Base-by-base conservation (phyloP, 1,140 invertebrate species). In the Drosophila littoralis region DNA sequence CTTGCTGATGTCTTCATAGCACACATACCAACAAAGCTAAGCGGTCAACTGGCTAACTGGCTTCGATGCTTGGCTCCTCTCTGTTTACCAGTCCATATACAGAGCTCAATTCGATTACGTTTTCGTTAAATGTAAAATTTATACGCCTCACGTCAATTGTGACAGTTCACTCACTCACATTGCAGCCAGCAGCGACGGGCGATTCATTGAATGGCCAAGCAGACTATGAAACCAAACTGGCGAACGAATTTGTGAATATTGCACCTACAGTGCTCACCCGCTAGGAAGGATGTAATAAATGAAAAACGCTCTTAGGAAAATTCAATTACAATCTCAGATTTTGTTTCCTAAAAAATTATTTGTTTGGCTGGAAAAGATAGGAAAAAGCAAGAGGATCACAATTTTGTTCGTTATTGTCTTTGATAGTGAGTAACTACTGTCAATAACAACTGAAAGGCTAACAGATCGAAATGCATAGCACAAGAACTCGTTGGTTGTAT, bases 81-180 rank as follows among this genome's bases (percentile, higher is more conserved):
- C 45, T 28, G 15, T 42, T 15, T 36, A 7, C 22, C 64, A 55
- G 68, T 17, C 83, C 83, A 89, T 89, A 86, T 86, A 91, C 77
- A 91, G 88, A 78, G 85, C 83, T 77, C 88, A 91, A 91, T 91
- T 91, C 88, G 88, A 91, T 89, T 89, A 84, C 80, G 84, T 89
- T 89, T 89, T 89, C 85, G 84, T 89, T 89, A 90, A 89, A 89
- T 89, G 84, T 89, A 89, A 89, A 89, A 89, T 89, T 89, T 89
- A 89, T 89, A 89, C 84, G 84, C 84, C 84, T 80, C 84, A 89
- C 84, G 84, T 89, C 84, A 89, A 79, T 89, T 89, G 80, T 89
- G 84, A 89, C 84, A 89, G 84, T 89, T 89, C 84, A 89, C 85
- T 89, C 84, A 90, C 80, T 89, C 84, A 83, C 68, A 76, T 72